Percentiles rank a stretch among this genome's conserved stretches.
phyloP scores from a whole-genome alignment of 2,888 invertebrate genomes.

The Hypsopygia costalis region DNA sequence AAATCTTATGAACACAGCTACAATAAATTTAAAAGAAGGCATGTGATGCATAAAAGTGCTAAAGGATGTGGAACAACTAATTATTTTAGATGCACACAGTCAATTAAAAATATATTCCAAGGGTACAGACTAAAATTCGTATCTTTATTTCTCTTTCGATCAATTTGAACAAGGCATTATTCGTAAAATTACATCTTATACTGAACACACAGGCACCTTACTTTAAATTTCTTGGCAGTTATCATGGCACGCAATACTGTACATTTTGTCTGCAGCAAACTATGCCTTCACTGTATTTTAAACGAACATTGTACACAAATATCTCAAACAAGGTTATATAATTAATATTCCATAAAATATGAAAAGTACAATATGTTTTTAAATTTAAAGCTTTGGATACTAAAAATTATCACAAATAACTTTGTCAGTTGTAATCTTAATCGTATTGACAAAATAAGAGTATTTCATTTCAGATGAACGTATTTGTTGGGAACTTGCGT shows the following conservation, averaged over 20 bases:
- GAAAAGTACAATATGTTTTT: slow-evolving; percentile 32
- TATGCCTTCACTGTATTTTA: slow-evolving; percentile 19
- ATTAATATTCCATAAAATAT: slow-evolving; percentile 24
- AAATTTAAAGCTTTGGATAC: slow-evolving; percentile 51
- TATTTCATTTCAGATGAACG: background rate
- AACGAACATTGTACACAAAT: slow-evolving; percentile 7
- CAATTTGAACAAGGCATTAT: slow-evolving; percentile 30
- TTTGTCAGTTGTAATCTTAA: slow-evolving; percentile 36
- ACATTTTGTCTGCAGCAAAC: slow-evolving; percentile 30
- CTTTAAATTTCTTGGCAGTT: slow-evolving; percentile 61
- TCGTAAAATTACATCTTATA: slow-evolving; percentile 43
- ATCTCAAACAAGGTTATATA: slow-evolving; percentile 11
- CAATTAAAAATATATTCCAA: too few relatives aligned
- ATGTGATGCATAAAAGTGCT: too few relatives aligned
- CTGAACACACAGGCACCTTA: slow-evolving; percentile 77
- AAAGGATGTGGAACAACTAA: too few relatives aligned
- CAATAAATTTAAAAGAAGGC: background rate
- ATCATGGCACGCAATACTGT: slow-evolving; percentile 60
- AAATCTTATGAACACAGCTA: background rate
- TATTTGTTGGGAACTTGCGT: background rate
- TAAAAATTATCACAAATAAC: slow-evolving; percentile 56
- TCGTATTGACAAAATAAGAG: slow-evolving; percentile 31
- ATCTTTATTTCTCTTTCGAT: slow-evolving; percentile 5
- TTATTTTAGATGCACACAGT: too few relatives aligned
- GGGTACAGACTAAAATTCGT: too few relatives aligned